Evolutionary conservation across 2,113 vertebrate genomes (phyloP), one percentile per base, ranked within the genome.

Genomic region (Sorex fumeus): DNA sequence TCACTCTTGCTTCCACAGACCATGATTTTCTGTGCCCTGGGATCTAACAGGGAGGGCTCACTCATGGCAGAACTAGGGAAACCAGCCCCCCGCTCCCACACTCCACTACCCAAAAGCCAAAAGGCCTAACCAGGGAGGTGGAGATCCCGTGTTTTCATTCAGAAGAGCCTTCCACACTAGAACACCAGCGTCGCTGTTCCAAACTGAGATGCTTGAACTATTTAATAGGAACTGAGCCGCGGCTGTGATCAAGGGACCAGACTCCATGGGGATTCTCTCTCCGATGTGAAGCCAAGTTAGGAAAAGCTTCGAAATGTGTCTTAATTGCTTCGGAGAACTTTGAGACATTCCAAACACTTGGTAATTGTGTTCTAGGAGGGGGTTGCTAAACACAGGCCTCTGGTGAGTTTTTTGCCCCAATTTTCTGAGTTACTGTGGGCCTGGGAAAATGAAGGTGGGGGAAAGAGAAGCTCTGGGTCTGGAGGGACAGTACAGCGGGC

Each of bases 181-280:
- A 53, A 69, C 21, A 30, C 53, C 60, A 77, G 3, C 19, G 30
- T 62, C 50, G 45, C 87, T 53, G 53, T 81, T 78, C 64, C 82
- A 64, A n/a, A 28, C 1, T 5, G 34, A 87, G 66, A 70, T 66
- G 45, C 7, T 16, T 40, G 11, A 84, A 67, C 47, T 89, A 71
- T 83, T 95, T 91, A 79, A 94, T 86, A 85, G 60, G 90, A 92
- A 90, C 43, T n/a, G 30, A 94, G 30, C 57, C 36, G 45, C 12
- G 40, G 12, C 71, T 64, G 10, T 76, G 34, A 75, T 83, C 76
- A 71, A 78, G 79, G 79, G 34, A 83, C 36, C 34, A 76, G 40
- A 28, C 60, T 93, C 84, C 16, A 36, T 1, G 83, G 90, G 67
- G 83, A 84, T 84, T 80, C 43, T 47, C 64, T 82, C 74, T n/a